Conservation (phyloP, 2,113 vertebrate genomes). For the Callaeas wilsoni region DNA sequence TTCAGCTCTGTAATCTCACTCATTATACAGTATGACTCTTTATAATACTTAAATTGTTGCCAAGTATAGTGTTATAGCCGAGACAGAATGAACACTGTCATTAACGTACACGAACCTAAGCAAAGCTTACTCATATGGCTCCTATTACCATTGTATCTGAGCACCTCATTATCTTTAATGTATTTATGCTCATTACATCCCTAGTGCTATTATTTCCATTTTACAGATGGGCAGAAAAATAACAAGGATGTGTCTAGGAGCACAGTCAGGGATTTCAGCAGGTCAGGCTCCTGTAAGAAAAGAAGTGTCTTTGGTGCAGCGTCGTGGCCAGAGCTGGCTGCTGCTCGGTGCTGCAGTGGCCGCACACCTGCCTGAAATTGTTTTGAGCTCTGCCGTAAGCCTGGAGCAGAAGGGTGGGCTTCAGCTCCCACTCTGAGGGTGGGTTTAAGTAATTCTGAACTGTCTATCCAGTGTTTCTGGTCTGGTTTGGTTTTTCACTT, state of each 20-base stretch:
- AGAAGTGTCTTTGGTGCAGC: rapidly evolving
- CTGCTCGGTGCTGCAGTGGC: rapidly evolving
- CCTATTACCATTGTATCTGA: not conserved
- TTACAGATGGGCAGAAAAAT: slow-evolving; percentile 32
- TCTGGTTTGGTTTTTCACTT: not conserved
- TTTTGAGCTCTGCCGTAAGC: not conserved
- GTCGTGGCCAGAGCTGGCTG: rapidly evolving
- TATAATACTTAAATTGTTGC: slow-evolving; percentile 65
- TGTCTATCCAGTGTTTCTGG: not conserved
- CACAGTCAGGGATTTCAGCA: not conserved
- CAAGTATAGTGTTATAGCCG: slow-evolving; percentile 32
- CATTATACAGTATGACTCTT: slow-evolving; percentile 47
- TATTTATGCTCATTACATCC: slow-evolving; percentile 34
- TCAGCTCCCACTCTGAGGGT: not conserved
- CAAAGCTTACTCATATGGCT: slow-evolving; percentile 45
- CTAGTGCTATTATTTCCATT: slow-evolving; percentile 26
- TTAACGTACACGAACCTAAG: slow-evolving; percentile 36
- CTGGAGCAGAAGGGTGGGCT: not conserved
- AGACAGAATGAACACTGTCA: slow-evolving; percentile 54
- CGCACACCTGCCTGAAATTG: not conserved
- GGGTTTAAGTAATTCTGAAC: not conserved
- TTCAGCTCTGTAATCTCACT: slow-evolving; percentile 70
- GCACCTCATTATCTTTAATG: slow-evolving; percentile 36
- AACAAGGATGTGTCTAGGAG: not conserved
- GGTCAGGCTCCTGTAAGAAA: not conserved